phyloP scores from a whole-genome alignment of 1,140 invertebrate species.

The Diachasmimorpha longicaudata region DNA sequence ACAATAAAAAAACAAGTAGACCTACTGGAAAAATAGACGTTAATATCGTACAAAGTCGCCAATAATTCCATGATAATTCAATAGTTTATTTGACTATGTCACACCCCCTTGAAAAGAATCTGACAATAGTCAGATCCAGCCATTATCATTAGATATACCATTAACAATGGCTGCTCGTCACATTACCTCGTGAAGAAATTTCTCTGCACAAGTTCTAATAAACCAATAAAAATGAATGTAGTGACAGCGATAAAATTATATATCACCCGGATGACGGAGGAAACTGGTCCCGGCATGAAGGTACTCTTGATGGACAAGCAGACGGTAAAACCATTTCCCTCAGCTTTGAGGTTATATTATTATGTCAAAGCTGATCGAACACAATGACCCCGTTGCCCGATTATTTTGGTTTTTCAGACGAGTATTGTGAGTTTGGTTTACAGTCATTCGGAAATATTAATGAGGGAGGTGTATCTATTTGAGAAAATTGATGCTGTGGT shows the following conservation, averaged over 20 bases:
- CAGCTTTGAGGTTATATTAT: slow-evolving; percentile 16
- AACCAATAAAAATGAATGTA: slow-evolving; percentile 79
- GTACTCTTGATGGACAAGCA: slow-evolving; percentile 97
- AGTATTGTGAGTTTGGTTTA: slow-evolving; percentile 97
- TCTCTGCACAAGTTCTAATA: neutral
- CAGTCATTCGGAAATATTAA: slow-evolving; percentile 97
- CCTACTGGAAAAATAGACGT: no score
- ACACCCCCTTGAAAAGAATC: no score
- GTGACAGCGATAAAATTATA: slow-evolving; percentile 92
- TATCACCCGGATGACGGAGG: slow-evolving; percentile 97
- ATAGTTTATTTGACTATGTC: no score
- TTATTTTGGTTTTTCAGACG: slow-evolving; percentile 68
- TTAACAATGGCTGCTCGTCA: neutral
- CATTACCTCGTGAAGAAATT: neutral
- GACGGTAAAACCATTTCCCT: slow-evolving; percentile 73
- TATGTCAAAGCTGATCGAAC: slow-evolving; percentile 11
- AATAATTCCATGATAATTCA: no score
- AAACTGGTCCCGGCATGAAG: slow-evolving; percentile 98
- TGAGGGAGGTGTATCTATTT: slow-evolving; percentile 97
- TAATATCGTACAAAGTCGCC: no score
- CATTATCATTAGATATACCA: neutral
- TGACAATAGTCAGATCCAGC: no score
- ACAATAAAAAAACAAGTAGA: no score
- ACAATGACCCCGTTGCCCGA: neutral
- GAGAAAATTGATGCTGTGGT: slow-evolving; percentile 83